These are phyloP conservation scores for Nestor notabilis DNA, from an alignment of 2,113 vertebrate species.

Conservation along the genomic window DNA sequence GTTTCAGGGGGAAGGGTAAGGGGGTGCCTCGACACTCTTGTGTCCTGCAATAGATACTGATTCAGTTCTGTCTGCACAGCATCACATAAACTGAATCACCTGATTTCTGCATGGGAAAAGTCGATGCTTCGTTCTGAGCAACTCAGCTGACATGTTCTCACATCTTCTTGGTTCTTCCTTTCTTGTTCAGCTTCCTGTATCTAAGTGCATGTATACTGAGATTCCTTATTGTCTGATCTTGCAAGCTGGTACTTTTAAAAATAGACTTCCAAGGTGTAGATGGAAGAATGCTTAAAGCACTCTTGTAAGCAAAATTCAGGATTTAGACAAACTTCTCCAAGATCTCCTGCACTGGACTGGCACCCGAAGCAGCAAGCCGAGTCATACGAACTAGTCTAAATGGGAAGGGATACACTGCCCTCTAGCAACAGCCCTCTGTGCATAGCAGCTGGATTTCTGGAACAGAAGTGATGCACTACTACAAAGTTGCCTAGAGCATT, in stretches of 20 bases:
- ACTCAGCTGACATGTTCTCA: neutral
- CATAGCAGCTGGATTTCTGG: neutral
- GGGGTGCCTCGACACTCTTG: neutral
- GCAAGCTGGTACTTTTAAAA: neutral
- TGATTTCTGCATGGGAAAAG: neutral
- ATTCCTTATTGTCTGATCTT: neutral
- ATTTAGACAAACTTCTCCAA: neutral
- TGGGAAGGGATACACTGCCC: neutral
- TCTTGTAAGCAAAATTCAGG: neutral
- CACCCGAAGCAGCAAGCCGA: neutral
- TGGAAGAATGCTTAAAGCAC: neutral
- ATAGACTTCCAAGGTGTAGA: neutral
- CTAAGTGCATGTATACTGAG: neutral
- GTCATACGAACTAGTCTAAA: neutral
- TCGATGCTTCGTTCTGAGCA: neutral
- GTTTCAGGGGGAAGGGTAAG: neutral
- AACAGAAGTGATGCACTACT: neutral
- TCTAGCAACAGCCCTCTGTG: rapidly evolving
- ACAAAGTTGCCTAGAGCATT: rapidly evolving
- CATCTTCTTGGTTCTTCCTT: neutral
- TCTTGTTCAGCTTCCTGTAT: neutral
- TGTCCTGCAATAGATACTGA: neutral
- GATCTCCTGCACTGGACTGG: neutral
- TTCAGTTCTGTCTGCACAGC: neutral
- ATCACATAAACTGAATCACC: neutral